Base-by-base conservation (phyloP, 2,888 invertebrate genomes). In the Clitarchus hookeri region DNA sequence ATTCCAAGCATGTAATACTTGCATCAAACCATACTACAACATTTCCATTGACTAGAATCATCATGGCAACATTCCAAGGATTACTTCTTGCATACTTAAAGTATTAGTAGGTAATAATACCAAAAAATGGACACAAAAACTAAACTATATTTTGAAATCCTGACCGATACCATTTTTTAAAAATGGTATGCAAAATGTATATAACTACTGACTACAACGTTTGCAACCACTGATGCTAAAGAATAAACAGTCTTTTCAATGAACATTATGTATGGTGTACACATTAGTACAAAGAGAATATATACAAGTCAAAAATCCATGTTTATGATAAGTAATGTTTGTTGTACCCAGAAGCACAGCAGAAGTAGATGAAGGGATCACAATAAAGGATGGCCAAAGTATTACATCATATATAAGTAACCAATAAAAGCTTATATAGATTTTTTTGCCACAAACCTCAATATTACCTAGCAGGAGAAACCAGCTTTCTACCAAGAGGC, bases 241-340 rank as follows among this genome's bases (percentile, higher is more conserved):
- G 65, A n/a, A 65, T 65, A 65, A n/a, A 65, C 65, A 65, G 65
- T 65, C 65, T 65, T 65, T 65, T 65, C 65, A 65, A 19, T 65
- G 19, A 65, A 65, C 65, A 65, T 65, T 16, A 65, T 65, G 53
- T 16, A 53, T 65, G 65, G 13, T 65, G 65, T 8, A 23, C 16
- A 9, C 16, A n/a, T 65, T 65, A n/a, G 19, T 65, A 65, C n/a
- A 65, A 65, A 65, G 65, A 16, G 65, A 65, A 65, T 13, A 16
- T 13, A 16, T 13, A 48, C 48, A 48, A 48, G 11, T 48, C 48
- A 48, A 16, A 48, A 11, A 11, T 48, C 48, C 48, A 48, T 13
- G 11, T 48, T 48, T 48, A 48, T 16, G 16, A 8, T 8, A 48
- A 13, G 48, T 48, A 13, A 13, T 11, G 48, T 48, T 48, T 48